Evolutionary conservation across 2,888 invertebrate genomes (phyloP), one percentile per base, ranked within the genome.

Genomic region (Dinocampus coccinellae): DNA sequence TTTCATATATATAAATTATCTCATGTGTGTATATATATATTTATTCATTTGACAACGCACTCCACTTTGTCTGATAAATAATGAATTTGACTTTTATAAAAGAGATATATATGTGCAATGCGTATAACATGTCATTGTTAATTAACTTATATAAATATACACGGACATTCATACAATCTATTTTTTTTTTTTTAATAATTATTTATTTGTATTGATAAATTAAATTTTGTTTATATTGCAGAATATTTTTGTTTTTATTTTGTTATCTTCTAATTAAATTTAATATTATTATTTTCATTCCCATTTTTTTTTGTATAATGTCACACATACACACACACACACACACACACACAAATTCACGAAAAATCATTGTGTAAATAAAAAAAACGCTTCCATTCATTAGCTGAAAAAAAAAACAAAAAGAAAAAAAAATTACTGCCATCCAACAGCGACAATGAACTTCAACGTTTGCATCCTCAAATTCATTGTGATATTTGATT

Each of bases 41-140:
- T n/a, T 20, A 65, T 47, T 55, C 36, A 6, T 42, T 20, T 20
- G 65, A 55, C 55, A 34, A 36, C 53, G 33, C 34, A 55, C 65
- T 53, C 55, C 4, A 55, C 65, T 65, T 55, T 65, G 55, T 65
- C n/a, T n/a, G 13, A 20, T 55, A 34, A 22, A 65, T 26, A 16
- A 58, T 58, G 16, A 20, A 34, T 22, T 26, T 22, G 29, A n/a
- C 57, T 57, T 10, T 62, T 13, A 16, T 26, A 34, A n/a, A 10
- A 9, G 24, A n/a, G n/a, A 42, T 24, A 13, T 10, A 20, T 11
- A 2, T 24, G 34, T n/a, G n/a, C n/a, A n/a, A 20, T 42, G 26
- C 22, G 33, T 33, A 52, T 11, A 29, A 52, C 2, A 33, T 64
- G 16, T 16, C 16, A 34, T 58, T 58, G n/a, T 33, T 33, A n/a